Percentiles rank a stretch among this genome's conserved stretches.
These are phyloP conservation scores for Rhingia rostrata DNA, from an alignment of 2,888 invertebrate genomes.

Conservation along the genomic window DNA sequence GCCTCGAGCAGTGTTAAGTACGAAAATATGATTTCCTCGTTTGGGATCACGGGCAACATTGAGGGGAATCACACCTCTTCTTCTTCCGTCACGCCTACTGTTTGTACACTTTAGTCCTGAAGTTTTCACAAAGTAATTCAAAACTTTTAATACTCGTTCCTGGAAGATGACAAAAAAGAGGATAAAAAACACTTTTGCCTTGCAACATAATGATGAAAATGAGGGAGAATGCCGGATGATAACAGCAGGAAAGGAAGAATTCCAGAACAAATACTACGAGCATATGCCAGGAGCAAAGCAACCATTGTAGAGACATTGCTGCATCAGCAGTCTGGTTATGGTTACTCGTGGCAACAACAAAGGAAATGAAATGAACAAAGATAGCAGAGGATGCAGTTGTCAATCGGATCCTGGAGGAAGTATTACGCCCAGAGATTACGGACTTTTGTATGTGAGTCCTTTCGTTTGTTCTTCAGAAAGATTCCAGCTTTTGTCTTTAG, in stretches of 20 bases:
- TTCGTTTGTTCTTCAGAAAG: not conserved
- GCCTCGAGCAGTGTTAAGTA: conserved; percentile 16
- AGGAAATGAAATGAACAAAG: conserved; percentile 68
- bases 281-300: conserved; percentile 10
- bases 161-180: not conserved
- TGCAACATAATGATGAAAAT: conserved; percentile 46
- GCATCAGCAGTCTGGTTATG: conserved; percentile 15
- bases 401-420: conserved; percentile 59
- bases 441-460: not conserved
- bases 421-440: conserved; percentile 45
- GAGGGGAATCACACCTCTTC: not conserved
- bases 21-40: conserved; percentile 63
- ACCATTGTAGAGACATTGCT: conserved; percentile 27
- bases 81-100: not conserved
- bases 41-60: conserved; percentile 42
- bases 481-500: not conserved
- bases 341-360: conserved; percentile 47
- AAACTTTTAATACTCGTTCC: conserved; percentile 52
- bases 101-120: conserved; percentile 22
- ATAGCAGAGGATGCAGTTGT: conserved; percentile 66
- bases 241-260: conserved; percentile 1
- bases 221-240: conserved; percentile 18
- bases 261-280: not conserved
- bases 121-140: conserved; percentile 59
- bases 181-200: not conserved